These are phyloP conservation scores for Uropetala carovei DNA, from an alignment of 2,888 invertebrate genomes.

Conservation along the genomic window DNA sequence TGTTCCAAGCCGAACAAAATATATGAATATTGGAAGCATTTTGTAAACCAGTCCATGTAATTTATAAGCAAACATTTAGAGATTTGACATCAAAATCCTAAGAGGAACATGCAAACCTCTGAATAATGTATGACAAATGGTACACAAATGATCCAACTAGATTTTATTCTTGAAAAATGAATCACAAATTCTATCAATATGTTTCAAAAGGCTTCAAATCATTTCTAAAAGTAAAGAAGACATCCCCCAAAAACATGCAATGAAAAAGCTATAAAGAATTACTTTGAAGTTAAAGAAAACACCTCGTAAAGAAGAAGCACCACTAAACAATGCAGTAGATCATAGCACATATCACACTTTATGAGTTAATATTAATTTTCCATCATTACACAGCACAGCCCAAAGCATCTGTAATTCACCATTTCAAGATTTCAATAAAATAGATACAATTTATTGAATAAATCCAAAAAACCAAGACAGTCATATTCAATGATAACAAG, in stretches of 20 bases:
- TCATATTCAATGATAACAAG: constrained; percentile 56
- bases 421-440: constrained; percentile 61
- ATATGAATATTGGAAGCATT: constrained; percentile 55
- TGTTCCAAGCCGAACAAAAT: constrained; percentile 49
- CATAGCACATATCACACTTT: constrained; percentile 64
- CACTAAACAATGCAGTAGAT: constrained; percentile 64
- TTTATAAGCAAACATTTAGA: constrained; percentile 53
- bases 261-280: constrained; percentile 58
- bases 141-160: constrained; percentile 61
- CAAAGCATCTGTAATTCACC: constrained; percentile 64
- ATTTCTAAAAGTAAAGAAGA: constrained; percentile 45
- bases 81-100: constrained; percentile 54
- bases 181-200: constrained; percentile 53
- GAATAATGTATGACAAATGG: constrained; percentile 19
- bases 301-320: constrained; percentile 61
- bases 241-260: constrained; percentile 55
- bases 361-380: constrained; percentile 61
- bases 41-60: constrained; percentile 55
- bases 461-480: constrained; percentile 24
- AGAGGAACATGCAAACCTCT: constrained; percentile 51
- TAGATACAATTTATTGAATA: constrained; percentile 57
- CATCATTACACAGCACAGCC: constrained; percentile 63
- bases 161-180: constrained; percentile 39
- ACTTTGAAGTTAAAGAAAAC: constrained; percentile 55
- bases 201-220: constrained; percentile 50